Conservation (phyloP, 2,113 vertebrate species). For the Blennius ocellaris region DNA sequence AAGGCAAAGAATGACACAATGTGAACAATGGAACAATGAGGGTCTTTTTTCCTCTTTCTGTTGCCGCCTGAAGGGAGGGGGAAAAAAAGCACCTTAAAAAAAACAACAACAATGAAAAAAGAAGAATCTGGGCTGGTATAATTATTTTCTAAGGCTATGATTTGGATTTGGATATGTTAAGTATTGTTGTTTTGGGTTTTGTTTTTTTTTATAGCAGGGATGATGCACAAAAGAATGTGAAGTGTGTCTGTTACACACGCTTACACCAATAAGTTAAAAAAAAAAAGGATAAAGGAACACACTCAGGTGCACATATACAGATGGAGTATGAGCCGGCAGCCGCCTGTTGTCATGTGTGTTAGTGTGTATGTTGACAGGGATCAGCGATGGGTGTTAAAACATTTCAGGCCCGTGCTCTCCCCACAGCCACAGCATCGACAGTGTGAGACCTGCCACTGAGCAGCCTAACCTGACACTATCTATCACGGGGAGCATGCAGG, state of each 20-base stretch:
- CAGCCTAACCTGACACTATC: slow-evolving; percentile 82
- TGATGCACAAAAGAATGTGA: slow-evolving; percentile 54
- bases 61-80: slow-evolving; percentile 65
- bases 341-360: slow-evolving; percentile 66
- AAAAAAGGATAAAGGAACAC: slow-evolving; percentile 24
- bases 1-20: slow-evolving; percentile 80
- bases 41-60: slow-evolving; percentile 70
- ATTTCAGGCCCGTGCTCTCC: slow-evolving; percentile 73
- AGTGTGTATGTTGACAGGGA: slow-evolving; percentile 76
- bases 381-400: slow-evolving; percentile 80
- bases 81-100: slow-evolving; percentile 65
- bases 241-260: slow-evolving; percentile 20
- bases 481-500: slow-evolving; percentile 80
- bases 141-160: slow-evolving; percentile 78
- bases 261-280: no score
- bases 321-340: slow-evolving; percentile 26
- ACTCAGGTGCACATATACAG: slow-evolving; percentile 48
- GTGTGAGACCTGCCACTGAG: slow-evolving; percentile 77
- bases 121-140: slow-evolving; percentile 68
- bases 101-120: slow-evolving; percentile 47
- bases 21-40: slow-evolving; percentile 83
- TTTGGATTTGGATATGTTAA: slow-evolving; percentile 66
- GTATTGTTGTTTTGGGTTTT: slow-evolving; percentile 48
- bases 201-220: slow-evolving; percentile 30
- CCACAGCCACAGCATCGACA: slow-evolving; percentile 75